These are phyloP conservation scores for Urocynchramus pylzowi DNA, from an alignment of 2,113 vertebrate species.

Conservation along the genomic window DNA sequence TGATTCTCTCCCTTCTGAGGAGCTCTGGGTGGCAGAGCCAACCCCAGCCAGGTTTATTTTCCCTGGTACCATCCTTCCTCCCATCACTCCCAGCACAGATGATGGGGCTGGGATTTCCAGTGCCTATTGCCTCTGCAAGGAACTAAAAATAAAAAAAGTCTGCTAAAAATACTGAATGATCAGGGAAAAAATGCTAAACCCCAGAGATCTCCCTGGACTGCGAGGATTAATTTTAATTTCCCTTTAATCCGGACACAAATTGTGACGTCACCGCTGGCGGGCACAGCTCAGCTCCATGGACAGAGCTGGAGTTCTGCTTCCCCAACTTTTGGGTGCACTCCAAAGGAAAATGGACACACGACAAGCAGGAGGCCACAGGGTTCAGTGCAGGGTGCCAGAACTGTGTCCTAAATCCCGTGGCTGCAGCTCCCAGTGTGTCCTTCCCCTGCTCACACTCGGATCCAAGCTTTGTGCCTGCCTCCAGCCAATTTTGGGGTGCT, in stretches of 20 bases:
- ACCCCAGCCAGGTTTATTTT: not conserved
- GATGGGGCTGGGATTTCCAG: not conserved
- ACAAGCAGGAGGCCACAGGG: not conserved
- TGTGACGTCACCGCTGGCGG: accelerated
- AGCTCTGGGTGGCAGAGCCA: not conserved
- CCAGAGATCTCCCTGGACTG: not conserved
- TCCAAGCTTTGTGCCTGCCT: not conserved
- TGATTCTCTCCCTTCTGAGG: not conserved
- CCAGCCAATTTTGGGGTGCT: not conserved
- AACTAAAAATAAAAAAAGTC: conserved; percentile 15
- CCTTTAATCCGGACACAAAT: not conserved
- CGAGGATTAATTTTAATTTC: conserved; percentile 14
- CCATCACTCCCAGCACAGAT: not conserved
- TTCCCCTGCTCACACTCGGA: not conserved
- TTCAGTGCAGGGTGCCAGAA: not conserved
- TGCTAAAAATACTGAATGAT: conserved; percentile 27
- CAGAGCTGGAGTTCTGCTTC: not conserved
- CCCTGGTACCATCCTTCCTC: not conserved
- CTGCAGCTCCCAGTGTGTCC: not conserved
- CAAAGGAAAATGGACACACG: not conserved
- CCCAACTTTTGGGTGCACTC: not conserved
- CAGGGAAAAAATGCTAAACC: not conserved
- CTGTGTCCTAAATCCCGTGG: accelerated
- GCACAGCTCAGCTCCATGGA: not conserved
- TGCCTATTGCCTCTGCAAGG: not conserved